Base-by-base conservation (phyloP, 2,797 vertebrate species). In the Brachyrhaphis roseni region DNA sequence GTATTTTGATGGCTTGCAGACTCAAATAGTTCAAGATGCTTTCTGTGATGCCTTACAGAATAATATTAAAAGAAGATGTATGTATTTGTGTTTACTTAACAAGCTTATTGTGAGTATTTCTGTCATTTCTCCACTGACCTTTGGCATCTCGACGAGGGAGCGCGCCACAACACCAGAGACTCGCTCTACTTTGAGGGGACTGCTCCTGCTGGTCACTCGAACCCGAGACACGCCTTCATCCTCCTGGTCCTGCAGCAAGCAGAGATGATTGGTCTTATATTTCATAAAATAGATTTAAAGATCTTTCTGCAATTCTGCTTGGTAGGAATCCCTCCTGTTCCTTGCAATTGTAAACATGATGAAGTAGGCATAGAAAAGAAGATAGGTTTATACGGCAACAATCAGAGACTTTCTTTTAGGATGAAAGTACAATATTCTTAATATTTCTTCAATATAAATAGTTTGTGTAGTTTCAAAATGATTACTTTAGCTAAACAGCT, bases 121-220 rank as follows among this genome's bases (percentile, higher is more conserved):
- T 66, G 62, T 23, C 75, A 78, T 77, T 46, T 45, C 66, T 51
- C 70, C 28, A 92, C 95, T 95, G 89, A 98, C 97, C 96, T 97
- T 94, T 79, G 96, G 96, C 80, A 94, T 80, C 53, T 95, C 88
- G 23, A 97, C 91, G 82, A 83, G 94, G 5, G 94, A 95, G 71
- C 78, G 87, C 45, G 92, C 90, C 86, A 97, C 96, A 88, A 97
- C 77, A 68, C 95, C 96, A 45, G 94, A 95, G 47, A 97, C 94
- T 0, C 93, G 95, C 92, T 96, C 95, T 82, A 96, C 94, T 8
- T 95, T 96, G 80, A 95, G 95, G 85, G 95, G 92, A 1, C 94
- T 97, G 81, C 93, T 95, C 89, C 96, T 96, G 55, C 95, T 96
- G 10, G 96, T 97, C 91, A 97, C 96, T 83, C 90, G 92, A 59